Evolutionary conservation across 2,113 vertebrate genomes (phyloP).

Genomic region (Anguilla japonica): DNA sequence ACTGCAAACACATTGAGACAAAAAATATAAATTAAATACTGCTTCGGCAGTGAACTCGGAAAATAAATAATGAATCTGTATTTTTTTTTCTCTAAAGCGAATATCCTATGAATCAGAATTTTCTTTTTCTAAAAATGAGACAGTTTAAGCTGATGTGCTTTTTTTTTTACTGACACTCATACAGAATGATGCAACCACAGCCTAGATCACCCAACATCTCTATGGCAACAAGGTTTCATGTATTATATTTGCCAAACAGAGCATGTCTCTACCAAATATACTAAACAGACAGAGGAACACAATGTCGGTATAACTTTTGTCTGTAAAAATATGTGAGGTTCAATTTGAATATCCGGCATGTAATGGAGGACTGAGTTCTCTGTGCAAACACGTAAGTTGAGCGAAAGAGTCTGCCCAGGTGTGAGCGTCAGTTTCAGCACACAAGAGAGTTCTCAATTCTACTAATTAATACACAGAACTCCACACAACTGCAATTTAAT

Average conservation of each 20-base stretch:
- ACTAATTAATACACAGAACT: too few species aligned
- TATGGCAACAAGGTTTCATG: conserved; percentile 1
- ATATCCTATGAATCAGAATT: too few species aligned
- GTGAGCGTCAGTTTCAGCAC: too few species aligned
- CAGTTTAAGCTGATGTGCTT: neutral
- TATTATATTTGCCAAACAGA: neutral
- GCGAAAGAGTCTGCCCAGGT: too few species aligned
- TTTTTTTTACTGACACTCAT: neutral
- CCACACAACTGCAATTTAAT: too few species aligned
- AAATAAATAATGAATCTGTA: neutral
- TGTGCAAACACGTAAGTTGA: neutral
- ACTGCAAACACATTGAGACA: neutral
- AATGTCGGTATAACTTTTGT: neutral
- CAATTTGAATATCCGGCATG: neutral
- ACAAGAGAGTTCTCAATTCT: too few species aligned
- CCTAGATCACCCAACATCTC: neutral
- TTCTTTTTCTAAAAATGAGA: neutral
- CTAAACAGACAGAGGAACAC: neutral
- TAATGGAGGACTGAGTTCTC: neutral
- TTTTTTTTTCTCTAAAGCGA: neutral
- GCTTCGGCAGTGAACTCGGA: neutral
- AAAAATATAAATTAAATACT: neutral
- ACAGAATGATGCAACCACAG: neutral
- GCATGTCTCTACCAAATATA: conserved; percentile 5
- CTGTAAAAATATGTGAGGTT: neutral